Conservation (phyloP, 2,113 vertebrate genomes). For the Scalopus aquaticus region DNA sequence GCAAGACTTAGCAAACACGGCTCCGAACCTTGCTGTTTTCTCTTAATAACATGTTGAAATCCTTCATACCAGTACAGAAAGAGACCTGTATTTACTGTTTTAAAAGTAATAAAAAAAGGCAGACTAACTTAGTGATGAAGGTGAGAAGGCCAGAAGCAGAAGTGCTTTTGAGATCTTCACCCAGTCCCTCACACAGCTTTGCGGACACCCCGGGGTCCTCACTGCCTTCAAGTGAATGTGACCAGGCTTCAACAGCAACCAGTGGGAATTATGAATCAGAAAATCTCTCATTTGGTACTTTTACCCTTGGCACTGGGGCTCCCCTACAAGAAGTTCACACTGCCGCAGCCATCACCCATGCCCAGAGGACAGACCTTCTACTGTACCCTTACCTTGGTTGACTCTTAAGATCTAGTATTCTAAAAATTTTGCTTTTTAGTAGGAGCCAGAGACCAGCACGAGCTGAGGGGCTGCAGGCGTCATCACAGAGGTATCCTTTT, state of each 20-base stretch:
- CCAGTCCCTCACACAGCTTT: background rate
- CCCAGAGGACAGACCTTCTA: background rate
- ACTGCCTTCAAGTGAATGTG: too few species aligned
- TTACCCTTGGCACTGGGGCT: background rate
- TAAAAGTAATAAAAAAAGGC: background rate
- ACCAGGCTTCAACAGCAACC: too few species aligned
- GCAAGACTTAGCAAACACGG: background rate
- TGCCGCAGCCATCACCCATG: background rate
- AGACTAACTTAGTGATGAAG: background rate
- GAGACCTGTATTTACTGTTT: background rate
- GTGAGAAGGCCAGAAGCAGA: background rate
- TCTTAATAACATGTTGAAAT: background rate
- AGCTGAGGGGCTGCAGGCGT: background rate
- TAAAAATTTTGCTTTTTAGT: background rate
- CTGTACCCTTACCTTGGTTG: background rate
- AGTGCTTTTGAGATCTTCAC: rapidly evolving
- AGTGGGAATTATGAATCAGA: background rate
- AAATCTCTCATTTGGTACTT: background rate
- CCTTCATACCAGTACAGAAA: background rate
- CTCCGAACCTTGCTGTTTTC: background rate
- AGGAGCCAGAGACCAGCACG: rapidly evolving
- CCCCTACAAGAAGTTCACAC: background rate
- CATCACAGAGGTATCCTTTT: background rate
- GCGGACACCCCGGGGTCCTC: background rate
- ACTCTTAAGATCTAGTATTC: background rate